phyloP scores from a whole-genome alignment of 2,113 vertebrate species.

The Callorhinus ursinus region DNA sequence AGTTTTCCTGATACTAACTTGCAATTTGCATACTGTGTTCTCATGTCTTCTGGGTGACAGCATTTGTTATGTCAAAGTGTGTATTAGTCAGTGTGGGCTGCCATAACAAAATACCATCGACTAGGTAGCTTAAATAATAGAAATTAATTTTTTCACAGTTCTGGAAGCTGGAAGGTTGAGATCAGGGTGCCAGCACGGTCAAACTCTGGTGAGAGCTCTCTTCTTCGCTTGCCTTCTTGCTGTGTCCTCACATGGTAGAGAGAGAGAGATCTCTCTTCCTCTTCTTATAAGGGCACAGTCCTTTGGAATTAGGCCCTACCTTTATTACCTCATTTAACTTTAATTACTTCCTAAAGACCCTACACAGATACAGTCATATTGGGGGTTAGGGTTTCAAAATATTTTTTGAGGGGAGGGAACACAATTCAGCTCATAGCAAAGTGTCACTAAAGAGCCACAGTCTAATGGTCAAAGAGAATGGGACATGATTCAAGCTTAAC shows the following conservation, averaged over 20 bases:
- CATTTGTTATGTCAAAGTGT: not conserved
- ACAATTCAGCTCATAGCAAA: not conserved
- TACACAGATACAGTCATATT: not conserved
- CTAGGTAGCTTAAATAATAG: not conserved
- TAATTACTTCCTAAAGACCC: not conserved
- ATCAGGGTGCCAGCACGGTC: not conserved
- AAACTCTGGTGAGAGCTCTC: not conserved
- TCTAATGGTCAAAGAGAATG: not conserved
- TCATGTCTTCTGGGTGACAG: not conserved
- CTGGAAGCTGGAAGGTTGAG: not conserved
- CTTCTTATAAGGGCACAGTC: not conserved
- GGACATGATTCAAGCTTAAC: not conserved
- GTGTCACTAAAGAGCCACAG: not conserved
- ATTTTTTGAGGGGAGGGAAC: not conserved
- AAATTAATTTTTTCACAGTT: not conserved
- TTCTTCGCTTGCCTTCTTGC: not conserved
- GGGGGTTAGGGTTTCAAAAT: not conserved
- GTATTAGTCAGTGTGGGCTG: not conserved
- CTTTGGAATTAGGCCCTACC: not conserved
- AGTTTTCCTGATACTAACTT: not conserved
- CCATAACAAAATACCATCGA: not conserved
- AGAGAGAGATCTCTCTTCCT: not conserved
- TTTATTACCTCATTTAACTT: not conserved
- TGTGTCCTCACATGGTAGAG: not conserved
- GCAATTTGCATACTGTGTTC: not conserved